These are phyloP conservation scores for Zelleria hepariella DNA, from an alignment of 2,888 invertebrate species.

Conservation along the genomic window DNA sequence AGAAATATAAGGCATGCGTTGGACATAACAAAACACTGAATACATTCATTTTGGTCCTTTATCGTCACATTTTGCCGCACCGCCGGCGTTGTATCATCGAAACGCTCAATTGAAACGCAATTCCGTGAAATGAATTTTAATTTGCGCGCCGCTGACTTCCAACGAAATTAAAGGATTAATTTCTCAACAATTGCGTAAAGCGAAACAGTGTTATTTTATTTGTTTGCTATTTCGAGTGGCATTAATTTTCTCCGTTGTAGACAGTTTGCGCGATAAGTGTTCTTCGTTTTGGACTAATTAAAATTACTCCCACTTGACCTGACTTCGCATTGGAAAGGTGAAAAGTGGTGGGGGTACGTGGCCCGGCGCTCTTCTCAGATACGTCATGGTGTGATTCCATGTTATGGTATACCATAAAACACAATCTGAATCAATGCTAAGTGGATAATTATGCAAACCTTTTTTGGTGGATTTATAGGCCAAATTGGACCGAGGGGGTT, in stretches of 20 bases:
- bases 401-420: no score
- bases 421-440: no score
- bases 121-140: not conserved
- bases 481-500: no score
- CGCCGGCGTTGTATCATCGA: not conserved
- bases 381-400: no score
- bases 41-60: not conserved
- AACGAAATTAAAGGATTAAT: not conserved
- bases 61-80: not conserved
- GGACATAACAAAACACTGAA: not conserved
- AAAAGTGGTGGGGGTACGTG: not conserved
- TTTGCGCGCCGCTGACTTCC: not conserved
- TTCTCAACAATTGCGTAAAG: not conserved
- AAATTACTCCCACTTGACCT: not conserved
- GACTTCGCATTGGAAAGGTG: not conserved
- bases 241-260: not conserved
- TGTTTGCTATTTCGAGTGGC: not conserved
- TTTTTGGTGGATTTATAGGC: no score
- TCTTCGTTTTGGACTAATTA: not conserved
- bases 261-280: not conserved
- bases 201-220: not conserved
- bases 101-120: not conserved
- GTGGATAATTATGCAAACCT: no score
- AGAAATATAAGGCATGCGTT: no score
- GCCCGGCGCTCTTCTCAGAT: no score